phyloP scores from a whole-genome alignment of 1,140 invertebrate genomes.

The Uloborus diversus region DNA sequence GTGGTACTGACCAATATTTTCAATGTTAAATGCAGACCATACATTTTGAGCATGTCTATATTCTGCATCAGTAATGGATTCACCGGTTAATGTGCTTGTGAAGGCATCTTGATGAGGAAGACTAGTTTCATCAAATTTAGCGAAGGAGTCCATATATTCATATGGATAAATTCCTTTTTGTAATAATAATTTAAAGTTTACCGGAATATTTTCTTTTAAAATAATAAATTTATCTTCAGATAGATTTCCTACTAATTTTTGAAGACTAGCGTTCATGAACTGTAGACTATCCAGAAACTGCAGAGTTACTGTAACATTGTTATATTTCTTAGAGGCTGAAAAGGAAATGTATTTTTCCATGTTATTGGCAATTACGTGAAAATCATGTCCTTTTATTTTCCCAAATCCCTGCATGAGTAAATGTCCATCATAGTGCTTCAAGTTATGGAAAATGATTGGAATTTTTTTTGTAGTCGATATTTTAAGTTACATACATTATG shows the following conservation, averaged over 20 bases:
- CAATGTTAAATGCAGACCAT: background rate
- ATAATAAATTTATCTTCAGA: background rate
- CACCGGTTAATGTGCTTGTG: background rate
- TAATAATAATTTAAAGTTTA: background rate
- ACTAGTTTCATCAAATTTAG: background rate
- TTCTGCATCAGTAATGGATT: background rate
- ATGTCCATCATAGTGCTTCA: constrained; percentile 10
- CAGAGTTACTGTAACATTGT: background rate
- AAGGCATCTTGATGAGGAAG: background rate
- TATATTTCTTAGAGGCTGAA: background rate
- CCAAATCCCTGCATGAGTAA: background rate
- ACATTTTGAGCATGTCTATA: background rate
- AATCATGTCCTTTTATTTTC: background rate
- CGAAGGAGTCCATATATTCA: constrained; percentile 4
- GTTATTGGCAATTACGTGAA: background rate
- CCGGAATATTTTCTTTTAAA: background rate
- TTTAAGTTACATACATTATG: background rate
- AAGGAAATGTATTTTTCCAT: constrained; percentile 11
- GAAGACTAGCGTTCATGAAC: background rate
- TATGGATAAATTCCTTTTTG: constrained; percentile 1
- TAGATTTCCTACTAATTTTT: background rate
- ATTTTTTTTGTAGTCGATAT: background rate
- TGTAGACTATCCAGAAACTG: background rate
- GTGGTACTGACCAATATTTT: constrained; percentile 1
- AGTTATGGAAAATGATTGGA: constrained; percentile 2